Percentiles rank a stretch among this genome's conserved stretches.
Conservation (phyloP, 1,140 invertebrate species). For the Trichonephila inaurata region DNA sequence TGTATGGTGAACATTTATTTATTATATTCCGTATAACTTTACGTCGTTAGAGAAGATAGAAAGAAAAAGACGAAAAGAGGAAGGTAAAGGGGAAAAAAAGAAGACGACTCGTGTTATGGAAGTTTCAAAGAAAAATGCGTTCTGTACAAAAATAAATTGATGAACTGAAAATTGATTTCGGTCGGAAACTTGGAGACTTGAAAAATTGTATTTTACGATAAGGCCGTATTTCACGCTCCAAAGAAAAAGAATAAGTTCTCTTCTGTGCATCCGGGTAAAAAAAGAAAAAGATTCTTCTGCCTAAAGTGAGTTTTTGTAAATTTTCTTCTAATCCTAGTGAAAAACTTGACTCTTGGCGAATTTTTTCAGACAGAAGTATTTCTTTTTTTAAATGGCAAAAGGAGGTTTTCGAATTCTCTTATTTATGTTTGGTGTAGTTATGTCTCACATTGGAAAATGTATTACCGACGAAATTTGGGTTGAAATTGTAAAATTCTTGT, state of each 20-base stretch:
- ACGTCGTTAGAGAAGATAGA: neutral
- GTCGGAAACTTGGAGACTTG: constrained; percentile 33
- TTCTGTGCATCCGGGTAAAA: neutral
- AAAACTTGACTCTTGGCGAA: neutral
- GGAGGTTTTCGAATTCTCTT: no score
- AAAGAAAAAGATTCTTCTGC: neutral
- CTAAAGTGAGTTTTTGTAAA: constrained; percentile 10
- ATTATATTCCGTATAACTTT: neutral
- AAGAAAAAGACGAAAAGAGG: neutral
- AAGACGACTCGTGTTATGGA: neutral
- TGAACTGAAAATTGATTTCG: constrained; percentile 41
- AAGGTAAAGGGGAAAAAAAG: neutral
- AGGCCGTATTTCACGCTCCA: constrained; percentile 7
- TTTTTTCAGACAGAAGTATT: neutral
- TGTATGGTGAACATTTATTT: neutral
- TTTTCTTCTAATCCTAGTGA: neutral
- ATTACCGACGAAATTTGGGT: neutral
- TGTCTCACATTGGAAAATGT: neutral
- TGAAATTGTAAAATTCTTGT: neutral
- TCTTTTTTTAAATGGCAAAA: no score
- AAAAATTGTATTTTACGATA: constrained; percentile 33
- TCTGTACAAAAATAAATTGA: constrained; percentile 32
- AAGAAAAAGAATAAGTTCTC: constrained; percentile 1
- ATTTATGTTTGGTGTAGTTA: neutral
- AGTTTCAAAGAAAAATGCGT: constrained; percentile 1